Base-by-base conservation (phyloP, 2,113 vertebrate species). In the Phylloscopus whistleri region DNA sequence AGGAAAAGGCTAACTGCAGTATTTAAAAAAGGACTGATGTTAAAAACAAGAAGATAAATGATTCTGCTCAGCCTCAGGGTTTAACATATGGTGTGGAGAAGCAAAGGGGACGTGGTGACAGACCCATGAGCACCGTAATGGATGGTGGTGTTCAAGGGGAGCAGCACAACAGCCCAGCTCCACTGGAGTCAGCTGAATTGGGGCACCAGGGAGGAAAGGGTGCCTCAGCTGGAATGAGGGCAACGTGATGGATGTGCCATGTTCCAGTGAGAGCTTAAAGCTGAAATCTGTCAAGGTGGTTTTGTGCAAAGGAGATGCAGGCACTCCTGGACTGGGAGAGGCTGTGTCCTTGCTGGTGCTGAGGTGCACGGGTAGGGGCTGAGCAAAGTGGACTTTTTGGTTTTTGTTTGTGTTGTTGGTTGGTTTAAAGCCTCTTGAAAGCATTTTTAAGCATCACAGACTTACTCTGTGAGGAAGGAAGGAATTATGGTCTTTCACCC, bases 11-110 rank as follows among this genome's bases (percentile, higher is more conserved):
- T 46, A 28, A 23, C 4, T 66, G 62, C 13, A 37, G 58, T 16
- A 52, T 73, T 37, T 30, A 84, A 13, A 39, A 39, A 46, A 49
- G 21, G 37, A 23, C 13, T 64, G 72, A 8, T 73, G 60, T 49
- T 84, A 56, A 87, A 95, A 63, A 10, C 30, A 49, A 62, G 69
- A 86, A 81, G 90, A 93, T 4, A 70, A 91, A 94, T 75, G 43
- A 46, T 88, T 88, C 44, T 90, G 44, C 60, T 39, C 24, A 63
- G 9, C 48, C 59, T 46, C 2, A 16, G 44, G 58, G 41, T 79
- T 73, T 91, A 81, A 75, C 66, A 49, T 37, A n/a, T 17, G 64
- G 68, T 33, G 49, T 28, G 64, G 56, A 84, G 92, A 53, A 72
- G 83, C 85, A 92, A 80, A 78, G 31, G 85, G 92, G 88, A 59